Base-by-base conservation (phyloP, 2,113 vertebrate species). In the Mirza zaza region DNA sequence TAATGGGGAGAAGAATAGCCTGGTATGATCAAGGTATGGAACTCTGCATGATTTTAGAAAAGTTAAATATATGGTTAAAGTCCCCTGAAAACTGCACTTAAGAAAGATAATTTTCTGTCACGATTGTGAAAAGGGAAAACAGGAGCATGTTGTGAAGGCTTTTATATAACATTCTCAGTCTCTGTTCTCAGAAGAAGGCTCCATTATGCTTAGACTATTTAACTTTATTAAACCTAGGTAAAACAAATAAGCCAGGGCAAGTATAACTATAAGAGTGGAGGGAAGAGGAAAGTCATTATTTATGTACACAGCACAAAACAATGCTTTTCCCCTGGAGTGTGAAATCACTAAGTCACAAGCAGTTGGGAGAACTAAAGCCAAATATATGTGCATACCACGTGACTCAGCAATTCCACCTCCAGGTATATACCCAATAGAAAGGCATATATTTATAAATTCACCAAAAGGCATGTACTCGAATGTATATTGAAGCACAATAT, bases 51-150 rank as follows among this genome's bases (percentile, higher is more conserved):
- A 57, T 86, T 85, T 97, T 88, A 73, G n/a, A 77, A 59, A 89
- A 15, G 23, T 87, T 90, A 90, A 95, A 71, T 65, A 29, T 87
- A 77, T 85, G 59, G 29, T 87, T 81, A 92, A 36, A 96, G 3
- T n/a, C 90, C 39, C 55, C 67, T 93, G 59, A 93, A 96, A 91
- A 94, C 2, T 71, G 25, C 34, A 79, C 52, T 67, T 50, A 87
- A 91, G n/a, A 70, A 93, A 93, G 92, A 91, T 86, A 87, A 81
- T 91, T 77, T 95, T 81, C 36, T 59, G 59, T 59, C n/a, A 91
- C 52, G 5, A 25, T 85, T 96, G 36, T 55, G 67, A 93, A 32
- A 65, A 89, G 21, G 10, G 65, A 83, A 95, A 95, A 79, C 18
- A 94, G 68, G 61, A 93, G 36, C n/a, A 94, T 21, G 39, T 21